A percentile compares a stretch with the other conserved stretches of the same genome.
phyloP scores from a whole-genome alignment of 1,140 invertebrate genomes.

The Nomia melanderi region DNA sequence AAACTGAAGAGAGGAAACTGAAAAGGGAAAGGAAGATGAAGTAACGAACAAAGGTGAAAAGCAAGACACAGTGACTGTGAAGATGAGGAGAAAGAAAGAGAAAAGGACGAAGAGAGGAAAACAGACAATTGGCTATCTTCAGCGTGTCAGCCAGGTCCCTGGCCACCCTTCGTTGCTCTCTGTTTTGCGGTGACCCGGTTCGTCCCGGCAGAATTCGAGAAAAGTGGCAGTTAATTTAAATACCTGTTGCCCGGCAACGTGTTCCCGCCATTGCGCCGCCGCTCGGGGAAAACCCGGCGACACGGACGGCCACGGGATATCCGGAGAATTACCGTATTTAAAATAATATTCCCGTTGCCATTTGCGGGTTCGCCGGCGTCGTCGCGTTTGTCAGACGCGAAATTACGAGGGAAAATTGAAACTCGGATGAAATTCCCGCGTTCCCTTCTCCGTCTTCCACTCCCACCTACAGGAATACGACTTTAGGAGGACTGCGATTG shows the following conservation, averaged over 20 bases:
- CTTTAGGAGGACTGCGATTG: not conserved
- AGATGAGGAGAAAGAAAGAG: too few species aligned
- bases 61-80: too few species aligned
- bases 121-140: constrained; percentile 7
- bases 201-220: constrained; percentile 44
- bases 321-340: constrained; percentile 13
- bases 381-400: not conserved
- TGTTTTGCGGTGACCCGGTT: constrained; percentile 28
- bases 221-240: constrained; percentile 58
- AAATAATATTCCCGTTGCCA: not conserved
- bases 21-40: too few species aligned
- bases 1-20: too few species aligned
- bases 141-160: not conserved
- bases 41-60: too few species aligned
- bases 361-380: not conserved
- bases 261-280: not conserved
- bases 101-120: too few species aligned
- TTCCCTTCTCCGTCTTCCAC: too few species aligned
- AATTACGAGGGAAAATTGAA: not conserved
- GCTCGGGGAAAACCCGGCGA: not conserved
- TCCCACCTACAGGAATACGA: not conserved
- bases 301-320: not conserved
- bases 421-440: not conserved
- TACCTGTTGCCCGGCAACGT: constrained; percentile 62
- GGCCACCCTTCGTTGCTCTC: constrained; percentile 29